Evolutionary conservation across 2,888 invertebrate species (phyloP).

Genomic region (Tubulanus polymorphus): DNA sequence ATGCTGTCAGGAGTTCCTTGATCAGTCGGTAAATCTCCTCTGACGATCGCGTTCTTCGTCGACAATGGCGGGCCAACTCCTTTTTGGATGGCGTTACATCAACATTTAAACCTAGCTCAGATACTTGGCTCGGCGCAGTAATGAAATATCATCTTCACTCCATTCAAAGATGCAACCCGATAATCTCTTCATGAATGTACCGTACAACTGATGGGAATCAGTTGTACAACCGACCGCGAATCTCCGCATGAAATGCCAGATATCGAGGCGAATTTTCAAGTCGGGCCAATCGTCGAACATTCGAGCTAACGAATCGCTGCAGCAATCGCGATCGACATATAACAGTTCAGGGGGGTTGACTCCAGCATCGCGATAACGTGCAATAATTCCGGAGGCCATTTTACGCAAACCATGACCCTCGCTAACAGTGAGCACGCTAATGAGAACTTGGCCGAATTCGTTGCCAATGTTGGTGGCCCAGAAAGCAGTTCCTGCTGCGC

Average conservation of each 20-base stretch:
- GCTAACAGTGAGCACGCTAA: constrained; percentile 21
- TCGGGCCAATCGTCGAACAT: not conserved
- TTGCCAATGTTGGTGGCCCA: constrained; percentile 29
- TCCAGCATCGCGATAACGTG: constrained; percentile 18
- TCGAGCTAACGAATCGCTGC: constrained; percentile 10
- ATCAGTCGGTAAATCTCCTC: constrained; percentile 17
- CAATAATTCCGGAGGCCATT: constrained; percentile 22
- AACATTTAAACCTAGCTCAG: not conserved
- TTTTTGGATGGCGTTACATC: constrained; percentile 8
- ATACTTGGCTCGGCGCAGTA: not conserved
- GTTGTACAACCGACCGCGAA: constrained; percentile 19
- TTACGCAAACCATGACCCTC: constrained; percentile 21
- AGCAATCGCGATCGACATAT: constrained; percentile 32
- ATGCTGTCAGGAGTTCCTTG: constrained; percentile 14
- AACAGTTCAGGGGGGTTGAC: constrained; percentile 22
- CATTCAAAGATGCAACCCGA: constrained; percentile 21
- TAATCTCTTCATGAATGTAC: constrained; percentile 22
- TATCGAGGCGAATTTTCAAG: constrained; percentile 17
- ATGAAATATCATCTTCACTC: constrained; percentile 15
- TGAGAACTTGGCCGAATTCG: constrained; percentile 24
- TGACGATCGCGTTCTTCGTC: constrained; percentile 18
- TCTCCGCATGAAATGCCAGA: constrained; percentile 29
- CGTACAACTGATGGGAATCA: constrained; percentile 24
- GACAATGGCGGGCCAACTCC: constrained; percentile 20
- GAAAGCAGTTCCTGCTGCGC: constrained; percentile 17